Evolutionary conservation across 2,888 invertebrate genomes (phyloP).

Genomic region (Schizaphis graminum): DNA sequence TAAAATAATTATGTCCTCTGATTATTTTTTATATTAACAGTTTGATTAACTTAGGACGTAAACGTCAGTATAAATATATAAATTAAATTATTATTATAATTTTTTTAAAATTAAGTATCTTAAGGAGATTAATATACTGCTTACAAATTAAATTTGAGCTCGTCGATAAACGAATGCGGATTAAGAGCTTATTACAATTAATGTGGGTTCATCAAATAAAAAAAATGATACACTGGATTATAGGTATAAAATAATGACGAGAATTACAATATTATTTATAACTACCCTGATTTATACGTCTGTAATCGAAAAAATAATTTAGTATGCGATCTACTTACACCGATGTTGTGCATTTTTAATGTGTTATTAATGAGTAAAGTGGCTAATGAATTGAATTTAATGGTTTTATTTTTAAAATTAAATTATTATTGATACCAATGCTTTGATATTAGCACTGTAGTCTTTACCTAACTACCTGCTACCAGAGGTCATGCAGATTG

Average conservation of each 20-base stretch:
- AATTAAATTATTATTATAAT: neutral
- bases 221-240: neutral
- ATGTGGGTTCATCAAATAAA: neutral
- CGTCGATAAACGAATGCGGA: neutral
- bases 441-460: too few species aligned
- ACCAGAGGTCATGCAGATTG: too few species aligned
- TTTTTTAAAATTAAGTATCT: neutral
- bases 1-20: neutral
- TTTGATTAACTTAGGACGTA: neutral
- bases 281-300: too few species aligned
- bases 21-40: neutral
- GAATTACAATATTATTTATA: neutral
- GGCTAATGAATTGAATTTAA: too few species aligned
- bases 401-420: too few species aligned
- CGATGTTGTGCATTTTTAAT: too few species aligned
- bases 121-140: neutral
- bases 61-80: neutral
- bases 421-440: too few species aligned
- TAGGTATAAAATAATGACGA: neutral
- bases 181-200: neutral
- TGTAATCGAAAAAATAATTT: too few species aligned
- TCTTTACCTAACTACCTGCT: too few species aligned
- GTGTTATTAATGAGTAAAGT: too few species aligned
- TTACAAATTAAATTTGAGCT: slow-evolving; percentile 12
- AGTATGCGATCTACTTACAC: too few species aligned